Conservation (phyloP, 2,797 vertebrate genomes). For the Dermochelys coriacea region DNA sequence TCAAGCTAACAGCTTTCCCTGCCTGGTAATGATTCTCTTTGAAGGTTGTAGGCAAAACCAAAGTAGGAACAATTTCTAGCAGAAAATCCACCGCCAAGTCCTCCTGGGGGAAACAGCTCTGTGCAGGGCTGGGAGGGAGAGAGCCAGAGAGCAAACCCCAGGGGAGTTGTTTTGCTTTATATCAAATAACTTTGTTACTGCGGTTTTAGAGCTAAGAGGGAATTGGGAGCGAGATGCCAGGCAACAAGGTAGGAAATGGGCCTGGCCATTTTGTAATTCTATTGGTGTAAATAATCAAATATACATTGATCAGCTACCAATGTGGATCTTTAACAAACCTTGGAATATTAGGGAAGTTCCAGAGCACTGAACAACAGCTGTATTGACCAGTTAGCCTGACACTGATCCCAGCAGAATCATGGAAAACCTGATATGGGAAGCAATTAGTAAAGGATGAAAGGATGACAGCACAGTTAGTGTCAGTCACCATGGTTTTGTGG, state of each 20-base stretch:
- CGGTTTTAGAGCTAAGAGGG: not conserved
- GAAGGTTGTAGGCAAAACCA: constrained; percentile 26
- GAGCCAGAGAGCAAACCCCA: not conserved
- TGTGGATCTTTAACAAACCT: rapidly evolving
- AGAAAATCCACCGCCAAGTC: constrained; percentile 37
- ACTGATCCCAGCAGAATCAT: rapidly evolving
- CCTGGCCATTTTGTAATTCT: not conserved
- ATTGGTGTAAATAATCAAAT: not conserved
- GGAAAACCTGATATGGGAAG: not conserved
- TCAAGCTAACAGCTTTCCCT: constrained; percentile 14
- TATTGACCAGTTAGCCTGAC: not conserved
- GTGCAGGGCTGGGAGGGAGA: not conserved
- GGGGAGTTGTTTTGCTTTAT: not conserved
- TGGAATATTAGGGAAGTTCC: rapidly evolving
- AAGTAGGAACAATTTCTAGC: not conserved
- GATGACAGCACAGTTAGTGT: not conserved
- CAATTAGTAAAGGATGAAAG: not conserved
- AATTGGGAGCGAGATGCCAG: not conserved
- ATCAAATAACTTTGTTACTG: not conserved
- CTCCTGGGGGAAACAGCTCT: constrained; percentile 24
- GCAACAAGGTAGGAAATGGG: not conserved
- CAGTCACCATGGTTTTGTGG: not conserved
- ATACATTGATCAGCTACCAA: not conserved
- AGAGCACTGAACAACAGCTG: not conserved
- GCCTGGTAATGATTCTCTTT: not conserved